Evolutionary conservation across 2,113 vertebrate species (phyloP), one percentile per base, ranked within the genome.

Genomic region (Helogale parvula): DNA sequence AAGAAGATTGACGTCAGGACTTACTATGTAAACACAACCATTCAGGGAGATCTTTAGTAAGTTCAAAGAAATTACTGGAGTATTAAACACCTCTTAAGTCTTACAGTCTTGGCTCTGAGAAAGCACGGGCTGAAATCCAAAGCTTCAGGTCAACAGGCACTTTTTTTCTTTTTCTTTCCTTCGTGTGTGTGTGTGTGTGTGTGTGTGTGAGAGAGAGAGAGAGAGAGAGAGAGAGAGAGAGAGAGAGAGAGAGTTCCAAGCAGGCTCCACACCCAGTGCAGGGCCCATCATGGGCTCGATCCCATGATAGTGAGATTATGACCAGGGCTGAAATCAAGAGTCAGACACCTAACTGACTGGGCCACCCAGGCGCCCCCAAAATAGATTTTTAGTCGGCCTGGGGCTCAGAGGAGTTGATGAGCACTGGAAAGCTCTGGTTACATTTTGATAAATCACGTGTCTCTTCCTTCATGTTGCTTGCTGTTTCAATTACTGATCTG

Each of bases 401-500:
- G 41, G 9, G 12, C 16, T 29, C 17, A 10, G 4, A 13, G 9
- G 0, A 9, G 33, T 52, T 31, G 65, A 15, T 5, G 57, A 45
- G 29, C 19, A n/a, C 8, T 33, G 33, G 3, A 54, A 0, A 11
- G 3, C n/a, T 45, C 7, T 54, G 41, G 4, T 33, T 12, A 50
- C 35, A 41, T 8, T n/a, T 71, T 68, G 9, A 27, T 5, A 21
- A 66, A 57, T 33, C 27, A 3, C 0, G 3, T 35, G 8, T 52
- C 74, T 68, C 15, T 25, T 41, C 15, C 1, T 16, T 66, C 57
- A 0, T 23, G 31, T 4, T 50, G 16, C 29, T 1, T 1, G 3
- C 0, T 2, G 29, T 8, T 23, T 71, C 25, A 0, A 33, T 25
- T 2, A 33, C 15, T 16, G 14, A 71, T n/a, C 13, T n/a, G 11